A percentile compares a stretch with the other conserved stretches of the same genome.
These are phyloP conservation scores for Paracyprichromis sp. DNA, from an alignment of 2,113 vertebrate species.

Conservation along the genomic window DNA sequence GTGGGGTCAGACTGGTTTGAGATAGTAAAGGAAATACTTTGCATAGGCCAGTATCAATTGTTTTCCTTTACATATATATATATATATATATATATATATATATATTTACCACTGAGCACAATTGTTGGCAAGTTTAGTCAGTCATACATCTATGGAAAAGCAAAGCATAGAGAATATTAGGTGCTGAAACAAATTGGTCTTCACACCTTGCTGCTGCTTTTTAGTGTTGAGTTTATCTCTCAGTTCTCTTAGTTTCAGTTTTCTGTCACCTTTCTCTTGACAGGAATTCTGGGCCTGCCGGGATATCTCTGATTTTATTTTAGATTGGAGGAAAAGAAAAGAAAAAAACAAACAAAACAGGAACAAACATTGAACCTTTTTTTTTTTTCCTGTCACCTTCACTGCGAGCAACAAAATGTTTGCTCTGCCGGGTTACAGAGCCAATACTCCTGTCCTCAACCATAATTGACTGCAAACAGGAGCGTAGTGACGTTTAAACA, in stretches of 20 bases:
- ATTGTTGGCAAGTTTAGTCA: background rate
- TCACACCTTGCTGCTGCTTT: background rate
- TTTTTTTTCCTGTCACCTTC: constrained; percentile 42
- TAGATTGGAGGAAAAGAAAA: background rate
- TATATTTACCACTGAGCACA: background rate
- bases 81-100: too few relatives aligned
- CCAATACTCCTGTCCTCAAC: constrained; percentile 64
- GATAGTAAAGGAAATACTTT: constrained; percentile 18
- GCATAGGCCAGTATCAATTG: constrained; percentile 11
- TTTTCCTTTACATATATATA: background rate
- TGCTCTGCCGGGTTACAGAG: constrained; percentile 57
- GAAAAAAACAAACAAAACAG: constrained; percentile 16
- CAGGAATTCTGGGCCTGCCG: background rate
- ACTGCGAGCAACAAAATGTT: constrained; percentile 53
- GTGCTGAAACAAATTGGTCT: background rate
- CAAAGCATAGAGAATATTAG: background rate
- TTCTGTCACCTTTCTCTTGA: constrained; percentile 25
- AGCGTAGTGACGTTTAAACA: constrained; percentile 65
- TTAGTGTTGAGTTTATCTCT: background rate
- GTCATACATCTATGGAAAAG: background rate
- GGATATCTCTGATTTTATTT: background rate
- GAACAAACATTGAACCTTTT: constrained; percentile 31
- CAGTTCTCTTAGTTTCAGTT: constrained; percentile 28
- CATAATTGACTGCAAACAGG: constrained; percentile 76
- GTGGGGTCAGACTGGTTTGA: constrained; percentile 16